Percentiles rank a stretch among this genome's conserved stretches.
These are phyloP conservation scores for Melanotaenia parkinsoni DNA, from an alignment of 2,797 vertebrate species.

Conservation along the genomic window DNA sequence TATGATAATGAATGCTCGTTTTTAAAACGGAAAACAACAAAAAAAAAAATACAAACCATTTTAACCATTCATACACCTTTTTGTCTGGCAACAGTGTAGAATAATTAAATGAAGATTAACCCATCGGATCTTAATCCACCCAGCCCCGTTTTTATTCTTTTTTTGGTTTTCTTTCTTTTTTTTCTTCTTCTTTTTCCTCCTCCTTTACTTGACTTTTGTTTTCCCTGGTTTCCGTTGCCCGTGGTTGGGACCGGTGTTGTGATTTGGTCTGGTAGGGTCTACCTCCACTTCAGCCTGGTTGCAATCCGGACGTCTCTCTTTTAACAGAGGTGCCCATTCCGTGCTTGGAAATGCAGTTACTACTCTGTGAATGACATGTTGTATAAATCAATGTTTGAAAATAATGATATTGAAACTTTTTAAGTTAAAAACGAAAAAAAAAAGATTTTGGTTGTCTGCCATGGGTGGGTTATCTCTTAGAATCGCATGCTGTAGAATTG, in stretches of 20 bases:
- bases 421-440: conserved; percentile 92
- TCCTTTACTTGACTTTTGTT: conserved; percentile 48
- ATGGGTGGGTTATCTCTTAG: conserved; percentile 99
- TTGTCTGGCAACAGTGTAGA: conserved; percentile 81
- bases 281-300: conserved; percentile 74
- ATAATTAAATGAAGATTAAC: conserved; percentile 83
- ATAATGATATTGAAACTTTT: conserved; percentile 99
- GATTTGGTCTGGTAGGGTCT: conserved; percentile 70
- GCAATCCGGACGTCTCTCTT: conserved; percentile 75
- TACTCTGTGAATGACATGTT: conserved; percentile 98
- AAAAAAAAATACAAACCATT: conserved; percentile 76
- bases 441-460: conserved; percentile 93
- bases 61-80: conserved; percentile 82
- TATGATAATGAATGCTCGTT: conserved; percentile 84
- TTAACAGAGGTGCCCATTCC: conserved; percentile 84
- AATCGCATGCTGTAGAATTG: conserved; percentile 99
- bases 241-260: conserved; percentile 72
- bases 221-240: conserved; percentile 70
- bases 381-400: conserved; percentile 99
- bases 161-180: conserved; percentile 29
- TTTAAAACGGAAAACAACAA: conserved; percentile 79
- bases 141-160: conserved; percentile 24
- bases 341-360: conserved; percentile 92
- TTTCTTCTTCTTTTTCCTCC: not conserved
- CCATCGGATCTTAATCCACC: conserved; percentile 75